Evolutionary conservation across 2,113 vertebrate species (phyloP), one percentile per base, ranked within the genome.

Genomic region (Bubo blakistoni): DNA sequence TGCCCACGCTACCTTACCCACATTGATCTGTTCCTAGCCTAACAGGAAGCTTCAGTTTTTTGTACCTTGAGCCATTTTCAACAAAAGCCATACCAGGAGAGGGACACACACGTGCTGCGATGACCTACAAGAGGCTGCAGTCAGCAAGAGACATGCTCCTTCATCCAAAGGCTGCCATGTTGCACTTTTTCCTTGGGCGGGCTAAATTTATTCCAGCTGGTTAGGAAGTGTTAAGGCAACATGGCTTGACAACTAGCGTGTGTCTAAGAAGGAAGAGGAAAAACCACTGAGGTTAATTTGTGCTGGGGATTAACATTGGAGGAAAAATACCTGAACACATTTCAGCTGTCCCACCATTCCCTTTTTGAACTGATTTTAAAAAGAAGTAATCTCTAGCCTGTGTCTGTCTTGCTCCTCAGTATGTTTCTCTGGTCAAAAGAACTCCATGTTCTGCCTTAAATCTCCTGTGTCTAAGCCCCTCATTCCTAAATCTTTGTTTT

Each of bases 1-100:
- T 98, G 96, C 97, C 97, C 96, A 98, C 95, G 81, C 96, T 95
- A 93, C 96, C 96, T 97, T 97, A 96, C 96, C 95, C 94, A 95
- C 96, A 95, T 87, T 76, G 96, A 95, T 79, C 95, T 27, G 0
- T 40, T 95, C 94, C 95, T 67, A 90, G 85, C 91, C 92, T 76
- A 92, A 91, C 96, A 97, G 96, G 97, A 97, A 96, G 91, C 92
- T 90, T 63, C 94, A 87, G 63, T 0, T 86, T 96, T 96, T 79
- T 97, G 95, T 97, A 97, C 95, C 91, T 94, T 92, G 94, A 96
- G 92, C 96, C 96, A 97, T 92, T 96, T 96, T 96, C 96, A 97
- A 96, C 94, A 97, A 91, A 87, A 94, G 87, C 6, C 67, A 29
- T 69, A 34, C 32, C 46, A 81, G 91, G 79, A 95, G 70, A 88